phyloP scores from a whole-genome alignment of 2,888 invertebrate genomes.

The Drosophila mettleri region DNA sequence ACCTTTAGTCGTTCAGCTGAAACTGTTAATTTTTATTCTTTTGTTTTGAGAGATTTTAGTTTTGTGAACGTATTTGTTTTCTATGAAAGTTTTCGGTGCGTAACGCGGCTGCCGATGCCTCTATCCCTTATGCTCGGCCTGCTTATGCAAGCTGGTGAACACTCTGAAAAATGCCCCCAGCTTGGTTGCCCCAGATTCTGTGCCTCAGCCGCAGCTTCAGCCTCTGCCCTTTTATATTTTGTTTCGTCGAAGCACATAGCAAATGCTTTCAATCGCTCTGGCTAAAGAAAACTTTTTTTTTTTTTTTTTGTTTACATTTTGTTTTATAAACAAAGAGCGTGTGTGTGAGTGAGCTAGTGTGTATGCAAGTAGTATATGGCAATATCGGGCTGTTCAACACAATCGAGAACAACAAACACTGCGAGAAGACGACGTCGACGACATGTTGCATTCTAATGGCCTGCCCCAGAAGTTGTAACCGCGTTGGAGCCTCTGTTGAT shows the following conservation, averaged over 20 bases:
- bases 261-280: slow-evolving; percentile 70
- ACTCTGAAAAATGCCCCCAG: slow-evolving; percentile 73
- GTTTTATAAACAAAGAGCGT: slow-evolving; percentile 76
- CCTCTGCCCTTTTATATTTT: slow-evolving; percentile 40
- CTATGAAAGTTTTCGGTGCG: slow-evolving; percentile 67
- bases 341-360: slow-evolving; percentile 16
- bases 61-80: slow-evolving; percentile 58
- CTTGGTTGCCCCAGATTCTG: slow-evolving; percentile 79
- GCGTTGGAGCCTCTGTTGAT: slow-evolving; percentile 58
- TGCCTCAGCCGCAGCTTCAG: slow-evolving; percentile 32
- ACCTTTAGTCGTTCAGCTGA: background rate
- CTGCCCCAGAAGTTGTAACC: slow-evolving; percentile 56
- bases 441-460: slow-evolving; percentile 80
- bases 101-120: slow-evolving; percentile 53
- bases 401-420: slow-evolving; percentile 55
- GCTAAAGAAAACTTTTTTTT: slow-evolving; percentile 73
- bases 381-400: slow-evolving; percentile 68
- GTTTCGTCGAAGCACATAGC: slow-evolving; percentile 49
- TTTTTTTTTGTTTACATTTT: slow-evolving; percentile 81
- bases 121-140: slow-evolving; percentile 46
- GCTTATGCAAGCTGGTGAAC: slow-evolving; percentile 73
- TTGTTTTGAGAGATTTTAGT: slow-evolving; percentile 21
- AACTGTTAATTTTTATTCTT: background rate
- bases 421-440: slow-evolving; percentile 56
- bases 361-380: slow-evolving; percentile 35